phyloP scores from a whole-genome alignment of 2,888 invertebrate species.

The Pemphredon lugubris region DNA sequence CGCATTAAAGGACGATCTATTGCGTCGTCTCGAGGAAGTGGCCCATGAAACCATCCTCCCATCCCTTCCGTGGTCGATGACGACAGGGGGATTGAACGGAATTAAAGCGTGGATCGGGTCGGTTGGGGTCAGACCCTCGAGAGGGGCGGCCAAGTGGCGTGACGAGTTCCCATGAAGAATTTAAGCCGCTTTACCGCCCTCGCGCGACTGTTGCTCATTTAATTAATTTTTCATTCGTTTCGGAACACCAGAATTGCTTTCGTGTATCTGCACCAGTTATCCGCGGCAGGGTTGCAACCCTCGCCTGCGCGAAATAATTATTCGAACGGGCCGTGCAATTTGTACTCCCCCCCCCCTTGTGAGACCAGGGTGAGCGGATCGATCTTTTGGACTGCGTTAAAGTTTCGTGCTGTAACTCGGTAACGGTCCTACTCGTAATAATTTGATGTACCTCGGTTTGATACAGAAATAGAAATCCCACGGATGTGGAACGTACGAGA shows the following conservation, averaged over 20 bases:
- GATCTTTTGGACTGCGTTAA: too few relatives aligned
- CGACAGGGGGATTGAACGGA: constrained; percentile 10
- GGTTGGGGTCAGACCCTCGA: constrained; percentile 11
- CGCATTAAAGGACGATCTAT: constrained; percentile 47
- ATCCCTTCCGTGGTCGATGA: constrained; percentile 20
- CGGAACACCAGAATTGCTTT: constrained; percentile 23
- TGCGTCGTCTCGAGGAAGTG: constrained; percentile 43
- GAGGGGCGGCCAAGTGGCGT: constrained; percentile 19
- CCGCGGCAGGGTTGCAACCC: neutral
- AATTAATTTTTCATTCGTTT: constrained; percentile 57
- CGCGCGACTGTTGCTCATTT: constrained; percentile 13
- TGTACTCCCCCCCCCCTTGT: too few relatives aligned
- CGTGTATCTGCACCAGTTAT: constrained; percentile 22
- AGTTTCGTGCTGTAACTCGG: constrained; percentile 14
- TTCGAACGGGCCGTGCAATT: neutral
- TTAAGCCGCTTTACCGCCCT: constrained; percentile 39
- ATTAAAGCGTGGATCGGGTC: constrained; percentile 4
- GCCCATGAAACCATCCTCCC: constrained; percentile 42
- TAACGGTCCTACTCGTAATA: neutral
- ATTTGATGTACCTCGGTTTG: too few relatives aligned
- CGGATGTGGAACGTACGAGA: too few relatives aligned
- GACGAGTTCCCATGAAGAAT: constrained; percentile 42
- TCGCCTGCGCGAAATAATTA: neutral
- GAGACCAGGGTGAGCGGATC: too few relatives aligned
- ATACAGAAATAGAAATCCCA: too few relatives aligned